These are phyloP conservation scores for Hybos culiciformis DNA, from an alignment of 2,888 invertebrate genomes.

Conservation along the genomic window DNA sequence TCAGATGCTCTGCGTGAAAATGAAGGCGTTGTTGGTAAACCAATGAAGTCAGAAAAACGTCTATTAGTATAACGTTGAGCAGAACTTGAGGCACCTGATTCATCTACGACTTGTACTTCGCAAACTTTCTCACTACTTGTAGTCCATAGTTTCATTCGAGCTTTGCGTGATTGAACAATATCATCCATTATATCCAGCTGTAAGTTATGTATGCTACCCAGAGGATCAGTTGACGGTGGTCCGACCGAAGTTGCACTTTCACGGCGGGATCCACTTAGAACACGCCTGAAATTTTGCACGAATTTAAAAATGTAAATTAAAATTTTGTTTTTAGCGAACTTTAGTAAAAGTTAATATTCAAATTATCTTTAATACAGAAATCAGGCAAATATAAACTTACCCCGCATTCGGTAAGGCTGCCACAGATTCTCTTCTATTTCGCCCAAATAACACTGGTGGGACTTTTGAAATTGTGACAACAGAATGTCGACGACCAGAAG, in stretches of 20 bases:
- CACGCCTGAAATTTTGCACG: neutral
- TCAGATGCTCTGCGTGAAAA: conserved; percentile 59
- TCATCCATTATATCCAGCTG: conserved; percentile 82
- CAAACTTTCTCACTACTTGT: conserved; percentile 68
- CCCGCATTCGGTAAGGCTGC: conserved; percentile 54
- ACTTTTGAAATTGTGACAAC: conserved; percentile 77
- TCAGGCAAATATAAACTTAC: conserved; percentile 33
- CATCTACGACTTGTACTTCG: conserved; percentile 68
- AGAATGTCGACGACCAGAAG: conserved; percentile 69
- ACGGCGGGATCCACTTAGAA: conserved; percentile 25
- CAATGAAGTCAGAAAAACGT: conserved; percentile 60
- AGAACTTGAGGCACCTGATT: conserved; percentile 38
- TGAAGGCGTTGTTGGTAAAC: conserved; percentile 41
- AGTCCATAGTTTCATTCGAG: conserved; percentile 73
- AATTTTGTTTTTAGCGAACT: neutral
- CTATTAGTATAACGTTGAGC: conserved; percentile 47
- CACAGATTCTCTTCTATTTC: conserved; percentile 66
- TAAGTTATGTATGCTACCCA: conserved; percentile 68
- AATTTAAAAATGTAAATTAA: neutral
- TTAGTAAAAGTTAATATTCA: neutral
- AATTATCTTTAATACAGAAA: neutral
- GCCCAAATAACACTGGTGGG: conserved; percentile 60
- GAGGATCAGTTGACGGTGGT: conserved; percentile 56
- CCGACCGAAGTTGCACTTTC: conserved; percentile 39
- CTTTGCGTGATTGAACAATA: conserved; percentile 68